A percentile compares a stretch with the other conserved stretches of the same genome.
Conservation (phyloP, 2,797 vertebrate genomes). For the Mionectes olivaceus region DNA sequence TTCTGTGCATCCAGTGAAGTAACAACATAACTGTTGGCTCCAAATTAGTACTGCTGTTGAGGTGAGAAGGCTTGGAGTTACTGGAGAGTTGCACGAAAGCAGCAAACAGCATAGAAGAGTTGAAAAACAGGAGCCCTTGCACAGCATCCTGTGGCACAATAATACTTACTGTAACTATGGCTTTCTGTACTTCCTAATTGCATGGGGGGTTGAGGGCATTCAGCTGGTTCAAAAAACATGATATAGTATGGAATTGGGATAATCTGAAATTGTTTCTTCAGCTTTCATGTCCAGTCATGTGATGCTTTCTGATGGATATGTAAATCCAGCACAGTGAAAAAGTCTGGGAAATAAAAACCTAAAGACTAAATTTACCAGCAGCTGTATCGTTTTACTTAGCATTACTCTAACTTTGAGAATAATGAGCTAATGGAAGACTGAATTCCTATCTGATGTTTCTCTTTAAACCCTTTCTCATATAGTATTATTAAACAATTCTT, state of each 20-base stretch:
- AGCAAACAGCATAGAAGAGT: not conserved
- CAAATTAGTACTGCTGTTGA: too few relatives aligned
- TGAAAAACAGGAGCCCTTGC: not conserved
- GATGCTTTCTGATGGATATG: not conserved
- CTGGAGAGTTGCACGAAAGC: accelerated
- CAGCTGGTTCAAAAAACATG: not conserved
- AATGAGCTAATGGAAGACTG: not conserved
- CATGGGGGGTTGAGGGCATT: not conserved
- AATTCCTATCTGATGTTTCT: not conserved
- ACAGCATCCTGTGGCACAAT: not conserved
- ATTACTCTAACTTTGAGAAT: not conserved
- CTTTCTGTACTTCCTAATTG: not conserved
- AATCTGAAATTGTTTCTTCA: not conserved
- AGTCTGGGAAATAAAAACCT: not conserved
- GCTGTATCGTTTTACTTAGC: accelerated
- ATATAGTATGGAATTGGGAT: accelerated
- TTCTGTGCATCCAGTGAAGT: not conserved
- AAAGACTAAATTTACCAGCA: not conserved
- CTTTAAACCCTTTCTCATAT: not conserved
- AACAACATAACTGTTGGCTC: accelerated
- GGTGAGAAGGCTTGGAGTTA: not conserved
- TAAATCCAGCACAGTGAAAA: not conserved
- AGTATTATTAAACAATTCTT: not conserved
- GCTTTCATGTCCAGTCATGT: not conserved
- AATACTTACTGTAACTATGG: too few relatives aligned